phyloP scores from a whole-genome alignment of 1,140 invertebrate species.

The Apis dorsata region DNA sequence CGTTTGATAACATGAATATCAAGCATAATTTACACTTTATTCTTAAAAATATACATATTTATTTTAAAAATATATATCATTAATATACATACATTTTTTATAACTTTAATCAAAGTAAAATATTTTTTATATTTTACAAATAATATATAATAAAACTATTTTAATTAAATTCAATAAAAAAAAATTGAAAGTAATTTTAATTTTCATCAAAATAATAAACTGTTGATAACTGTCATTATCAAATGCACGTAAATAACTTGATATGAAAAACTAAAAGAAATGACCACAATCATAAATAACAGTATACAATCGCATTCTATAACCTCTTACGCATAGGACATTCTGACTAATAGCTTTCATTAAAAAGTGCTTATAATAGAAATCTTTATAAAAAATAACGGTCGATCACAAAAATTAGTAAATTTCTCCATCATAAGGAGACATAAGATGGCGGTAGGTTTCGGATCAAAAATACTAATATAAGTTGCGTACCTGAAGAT shows the following conservation, averaged over 20 bases:
- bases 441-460: slow-evolving; percentile 71
- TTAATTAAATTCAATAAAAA: not conserved
- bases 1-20: not conserved
- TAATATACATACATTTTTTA: not conserved
- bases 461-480: slow-evolving; percentile 53
- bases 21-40: not conserved
- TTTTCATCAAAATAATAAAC: not conserved
- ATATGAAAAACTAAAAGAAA: not conserved
- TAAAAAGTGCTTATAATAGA: not conserved
- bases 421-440: slow-evolving; percentile 53
- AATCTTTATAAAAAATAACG: not conserved
- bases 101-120: not conserved
- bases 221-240: slow-evolving; percentile 17
- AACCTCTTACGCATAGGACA: slow-evolving; percentile 4
- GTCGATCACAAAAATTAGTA: slow-evolving; percentile 25
- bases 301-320: slow-evolving; percentile 2
- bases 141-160: not conserved
- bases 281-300: slow-evolving; percentile 7
- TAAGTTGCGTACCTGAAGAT: slow-evolving; percentile 80
- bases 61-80: not conserved
- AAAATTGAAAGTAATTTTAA: not conserved
- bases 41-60: not conserved
- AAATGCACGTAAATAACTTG: slow-evolving; percentile 12
- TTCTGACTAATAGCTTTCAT: not conserved
- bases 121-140: not conserved